Conservation (phyloP, 2,113 vertebrate species). For the Ceyx margarethae region DNA sequence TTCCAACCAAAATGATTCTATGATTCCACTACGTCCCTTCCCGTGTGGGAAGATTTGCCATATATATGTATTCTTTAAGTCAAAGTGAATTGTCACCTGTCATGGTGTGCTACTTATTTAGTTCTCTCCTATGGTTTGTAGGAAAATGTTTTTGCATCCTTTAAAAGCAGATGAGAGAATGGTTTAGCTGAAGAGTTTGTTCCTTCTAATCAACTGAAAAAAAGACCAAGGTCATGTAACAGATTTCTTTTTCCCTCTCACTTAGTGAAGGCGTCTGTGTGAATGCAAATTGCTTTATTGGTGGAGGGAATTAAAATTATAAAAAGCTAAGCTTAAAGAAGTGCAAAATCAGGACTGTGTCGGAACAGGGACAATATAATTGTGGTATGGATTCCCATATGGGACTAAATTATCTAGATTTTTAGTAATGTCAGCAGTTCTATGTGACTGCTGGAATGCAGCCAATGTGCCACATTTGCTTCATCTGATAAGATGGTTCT, state of each 20-base stretch:
- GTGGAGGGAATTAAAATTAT: conserved; percentile 80
- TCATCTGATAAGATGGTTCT: conserved; percentile 74
- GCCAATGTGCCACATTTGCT: conserved; percentile 77
- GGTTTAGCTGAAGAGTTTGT: conserved; percentile 64
- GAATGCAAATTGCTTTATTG: conserved; percentile 81
- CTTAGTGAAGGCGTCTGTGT: conserved; percentile 61
- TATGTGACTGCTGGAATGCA: conserved; percentile 70
- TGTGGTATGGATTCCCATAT: conserved; percentile 83
- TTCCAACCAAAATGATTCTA: too few species aligned
- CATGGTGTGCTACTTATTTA: conserved; percentile 4
- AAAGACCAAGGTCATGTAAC: conserved; percentile 74
- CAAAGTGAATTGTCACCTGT: background rate
- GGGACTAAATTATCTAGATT: conserved; percentile 83
- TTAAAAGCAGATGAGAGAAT: conserved; percentile 71
- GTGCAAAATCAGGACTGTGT: conserved; percentile 81
- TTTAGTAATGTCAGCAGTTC: conserved; percentile 81
- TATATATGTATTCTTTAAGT: background rate
- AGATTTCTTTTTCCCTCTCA: conserved; percentile 68
- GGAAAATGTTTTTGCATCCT: conserved; percentile 56
- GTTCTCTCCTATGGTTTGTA: conserved; percentile 33
- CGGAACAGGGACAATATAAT: conserved; percentile 79
- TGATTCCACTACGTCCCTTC: background rate
- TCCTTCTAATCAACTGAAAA: conserved; percentile 77
- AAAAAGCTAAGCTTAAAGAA: conserved; percentile 76
- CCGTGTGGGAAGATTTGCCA: background rate